Base-by-base conservation (phyloP, 1,140 invertebrate genomes). In the Tetranychus cinnabarinus region DNA sequence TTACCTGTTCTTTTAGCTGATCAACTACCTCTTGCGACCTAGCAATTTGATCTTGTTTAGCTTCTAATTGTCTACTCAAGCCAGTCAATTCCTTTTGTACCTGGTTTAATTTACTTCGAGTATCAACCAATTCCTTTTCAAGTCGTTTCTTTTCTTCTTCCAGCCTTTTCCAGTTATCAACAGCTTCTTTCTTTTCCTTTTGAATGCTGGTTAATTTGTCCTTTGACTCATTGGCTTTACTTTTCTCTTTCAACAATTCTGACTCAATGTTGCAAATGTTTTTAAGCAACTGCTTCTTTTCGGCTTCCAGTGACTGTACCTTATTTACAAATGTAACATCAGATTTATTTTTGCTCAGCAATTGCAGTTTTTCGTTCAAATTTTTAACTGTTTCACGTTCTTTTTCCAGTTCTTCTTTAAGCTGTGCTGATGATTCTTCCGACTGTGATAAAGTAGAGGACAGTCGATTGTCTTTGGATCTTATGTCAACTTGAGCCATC, bases 371-470 rank as follows among this genome's bases (percentile, higher is more conserved):
- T 52, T n/a, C n/a, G 13, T 52, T n/a, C 7, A 59, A 57, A 36
- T 64, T 65, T 35, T 63, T 65, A 33, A 62, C 36, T 23, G 12
- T 39, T 10, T 70, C 67, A 10, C 65, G n/a, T 62, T 70, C 67
- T 68, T 93, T 87, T 66, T 97, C 92, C 59, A 84, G 82, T 77
- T 93, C 88, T 69, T 85, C 87, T 88, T 97, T 91, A 35, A 93
- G 76, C 69, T 91, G 88, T 77, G 96, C 66, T 15, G 73, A 75
- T 63, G 75, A 74, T 35, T 78, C 76, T 48, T 78, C 76, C 10
- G 59, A 33, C 5, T 59, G 36, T 52, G 12, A 23, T 35, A 10
- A 54, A 34, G 13, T 12, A 10, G 3, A 39, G 6, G 15, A 23
- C 8, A n/a, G 46, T 23, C 23, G 23, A 65, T 65, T 55, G 52